Conservation (phyloP, 2,797 vertebrate species). For the Craterocephalus amniculus region DNA sequence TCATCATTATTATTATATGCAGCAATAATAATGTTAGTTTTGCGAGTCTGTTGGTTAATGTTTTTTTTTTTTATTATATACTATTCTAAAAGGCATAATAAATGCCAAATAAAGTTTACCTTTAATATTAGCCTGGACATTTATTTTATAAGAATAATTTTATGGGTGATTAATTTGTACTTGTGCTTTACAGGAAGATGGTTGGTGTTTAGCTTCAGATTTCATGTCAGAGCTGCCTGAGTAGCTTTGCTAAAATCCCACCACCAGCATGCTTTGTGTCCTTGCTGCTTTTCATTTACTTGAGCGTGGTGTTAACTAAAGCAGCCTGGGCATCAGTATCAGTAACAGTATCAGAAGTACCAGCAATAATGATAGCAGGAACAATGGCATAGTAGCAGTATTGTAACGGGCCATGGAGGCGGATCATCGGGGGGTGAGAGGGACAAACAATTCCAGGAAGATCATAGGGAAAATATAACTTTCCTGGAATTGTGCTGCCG, state of each 20-base stretch:
- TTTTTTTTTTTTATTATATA: too few relatives aligned
- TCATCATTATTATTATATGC: not conserved
- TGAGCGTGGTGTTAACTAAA: conserved; percentile 79
- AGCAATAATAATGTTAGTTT: too few relatives aligned
- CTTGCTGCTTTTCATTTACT: conserved; percentile 67
- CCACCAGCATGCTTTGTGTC: conserved; percentile 24
- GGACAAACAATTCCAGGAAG: conserved; percentile 88
- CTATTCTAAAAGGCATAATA: not conserved
- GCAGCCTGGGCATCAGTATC: conserved; percentile 83
- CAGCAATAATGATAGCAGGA: conserved; percentile 86
- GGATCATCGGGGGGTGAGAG: conserved; percentile 83
- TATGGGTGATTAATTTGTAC: not conserved
- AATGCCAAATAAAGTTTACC: not conserved
- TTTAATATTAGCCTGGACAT: not conserved
- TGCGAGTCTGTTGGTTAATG: too few relatives aligned
- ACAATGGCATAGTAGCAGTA: conserved; percentile 87
- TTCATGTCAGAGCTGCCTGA: conserved; percentile 23
- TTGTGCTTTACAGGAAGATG: not conserved
- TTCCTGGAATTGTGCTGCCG: conserved; percentile 87
- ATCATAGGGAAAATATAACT: conserved; percentile 90
- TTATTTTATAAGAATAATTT: not conserved
- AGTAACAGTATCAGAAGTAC: conserved; percentile 87
- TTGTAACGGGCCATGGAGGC: conserved; percentile 83
- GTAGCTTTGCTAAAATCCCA: conserved; percentile 23
- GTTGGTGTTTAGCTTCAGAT: not conserved